Evolutionary conservation across 2,797 vertebrate genomes (phyloP).

Genomic region (Nannoperca obscura): DNA sequence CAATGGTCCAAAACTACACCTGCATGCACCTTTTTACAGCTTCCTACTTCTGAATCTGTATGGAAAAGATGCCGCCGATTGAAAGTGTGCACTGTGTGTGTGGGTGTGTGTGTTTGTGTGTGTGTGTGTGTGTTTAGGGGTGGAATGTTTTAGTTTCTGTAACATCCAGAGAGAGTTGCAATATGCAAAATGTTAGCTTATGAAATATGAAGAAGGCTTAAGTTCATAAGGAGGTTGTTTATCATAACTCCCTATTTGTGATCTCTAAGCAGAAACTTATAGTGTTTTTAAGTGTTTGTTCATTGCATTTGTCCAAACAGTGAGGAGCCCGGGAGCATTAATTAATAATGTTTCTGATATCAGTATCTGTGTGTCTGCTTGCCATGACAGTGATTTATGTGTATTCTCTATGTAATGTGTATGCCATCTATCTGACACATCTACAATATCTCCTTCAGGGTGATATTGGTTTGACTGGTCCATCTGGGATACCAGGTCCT

Average conservation of each 20-base stretch:
- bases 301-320: conserved; percentile 18
- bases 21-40: conserved; percentile 17
- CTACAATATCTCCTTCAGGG: conserved; percentile 86
- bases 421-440: conserved; percentile 37
- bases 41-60: conserved; percentile 15
- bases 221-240: conserved; percentile 42
- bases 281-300: conserved; percentile 9
- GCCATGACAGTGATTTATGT: conserved; percentile 50
- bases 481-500: conserved; percentile 87
- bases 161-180: conserved; percentile 38
- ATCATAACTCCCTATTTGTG: conserved; percentile 30
- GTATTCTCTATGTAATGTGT: conserved; percentile 27
- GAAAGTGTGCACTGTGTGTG: not conserved
- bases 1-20: conserved; percentile 21
- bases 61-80: conserved; percentile 25
- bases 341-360: conserved; percentile 20
- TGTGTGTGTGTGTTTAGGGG: conserved; percentile 13
- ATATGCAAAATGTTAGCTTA: conserved; percentile 37
- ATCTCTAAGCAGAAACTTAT: conserved; percentile 21
- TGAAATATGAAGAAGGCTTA: conserved; percentile 29
- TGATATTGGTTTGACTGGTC: conserved; percentile 90
- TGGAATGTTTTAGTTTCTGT: conserved; percentile 42
- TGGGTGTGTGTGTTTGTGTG: conserved; percentile 3
- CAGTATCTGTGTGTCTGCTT: conserved; percentile 26
- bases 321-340: conserved; percentile 8